Base-by-base conservation (phyloP, 1,140 invertebrate genomes). In the Drosophila nigromelanica region DNA sequence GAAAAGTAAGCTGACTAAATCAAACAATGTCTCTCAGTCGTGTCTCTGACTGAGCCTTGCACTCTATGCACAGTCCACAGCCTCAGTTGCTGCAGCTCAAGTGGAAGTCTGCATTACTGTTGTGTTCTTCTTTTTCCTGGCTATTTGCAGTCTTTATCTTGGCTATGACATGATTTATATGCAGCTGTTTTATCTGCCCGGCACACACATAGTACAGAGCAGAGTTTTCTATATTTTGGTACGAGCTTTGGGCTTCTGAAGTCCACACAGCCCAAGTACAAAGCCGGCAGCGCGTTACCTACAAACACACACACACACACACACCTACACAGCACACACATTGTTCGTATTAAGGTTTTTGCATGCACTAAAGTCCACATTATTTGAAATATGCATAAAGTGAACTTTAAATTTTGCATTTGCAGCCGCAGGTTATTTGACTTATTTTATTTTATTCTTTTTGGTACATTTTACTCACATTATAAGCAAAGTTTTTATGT, bases 151-250 rank as follows among this genome's bases (percentile, higher is more conserved):
- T 82, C 79, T 79, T 80, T 83, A 80, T 87, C 83, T 87, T 66
- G 83, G 76, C 69, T 77, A 68, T 73, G 83, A 77, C 83, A 87
- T 87, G 82, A 87, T 87, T 89, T 87, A 87, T 87, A 71, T 82
- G 79, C 83, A 89, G 62, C 69, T 76, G 78, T 74, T 73, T 87
- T 87, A 87, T 89, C 83, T 87, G 27, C 59, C 56, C 39, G 50
- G 66, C 48, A 48, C 78, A 76, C 63, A 82, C 72, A 67, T n/a
- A 55, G 58, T 14, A 15, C 8, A 11, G 37, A 18, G 18, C 21
- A 15, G 24, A 58, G 55, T 45, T 40, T 27, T 14, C n/a, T 27
- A 45, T 58, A 45, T 58, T 58, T 58, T 45, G 55, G 40, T 18
- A 33, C 11, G 5, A 24, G 24, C 45, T 58, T 48, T 43, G 4